These are phyloP conservation scores for Phortica variegata DNA, from an alignment of 1,140 invertebrate species.

Conservation along the genomic window DNA sequence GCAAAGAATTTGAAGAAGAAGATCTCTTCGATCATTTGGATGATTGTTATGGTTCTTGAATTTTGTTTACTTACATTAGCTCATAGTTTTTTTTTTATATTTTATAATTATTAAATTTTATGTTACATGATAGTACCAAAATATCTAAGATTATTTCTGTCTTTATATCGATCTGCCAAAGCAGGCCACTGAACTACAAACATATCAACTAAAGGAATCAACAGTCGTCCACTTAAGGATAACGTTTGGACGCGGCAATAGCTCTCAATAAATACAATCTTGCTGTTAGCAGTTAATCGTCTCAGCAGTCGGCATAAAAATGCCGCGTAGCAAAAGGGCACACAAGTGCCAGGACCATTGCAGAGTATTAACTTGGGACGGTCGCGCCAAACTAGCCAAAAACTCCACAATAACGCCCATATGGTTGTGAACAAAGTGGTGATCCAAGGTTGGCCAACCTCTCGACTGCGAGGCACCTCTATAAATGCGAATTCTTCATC, in stretches of 20 bases:
- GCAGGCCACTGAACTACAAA: slow-evolving; percentile 90
- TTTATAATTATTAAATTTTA: too few relatives aligned
- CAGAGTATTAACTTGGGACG: slow-evolving; percentile 80
- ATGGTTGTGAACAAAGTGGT: slow-evolving; percentile 78
- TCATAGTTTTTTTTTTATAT: too few relatives aligned
- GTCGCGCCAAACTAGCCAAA: slow-evolving; percentile 71
- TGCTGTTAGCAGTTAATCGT: slow-evolving; percentile 63
- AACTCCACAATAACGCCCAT: slow-evolving; percentile 66
- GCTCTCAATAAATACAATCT: slow-evolving; percentile 91
- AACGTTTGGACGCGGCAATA: slow-evolving; percentile 87
- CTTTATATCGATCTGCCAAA: slow-evolving; percentile 58
- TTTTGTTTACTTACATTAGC: too few relatives aligned
- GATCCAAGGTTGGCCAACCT: slow-evolving; percentile 84
- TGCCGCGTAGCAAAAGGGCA: slow-evolving; percentile 79
- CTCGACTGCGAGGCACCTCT: slow-evolving; percentile 78
- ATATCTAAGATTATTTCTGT: slow-evolving; percentile 65
- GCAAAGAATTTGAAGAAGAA: slow-evolving; percentile 57
- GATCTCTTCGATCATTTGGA: slow-evolving; percentile 66
- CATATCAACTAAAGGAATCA: slow-evolving; percentile 80
- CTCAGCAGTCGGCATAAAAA: slow-evolving; percentile 69
- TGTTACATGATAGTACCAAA: slow-evolving; percentile 62
- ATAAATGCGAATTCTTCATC: slow-evolving; percentile 58
- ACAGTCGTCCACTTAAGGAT: slow-evolving; percentile 85
- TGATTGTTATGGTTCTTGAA: slow-evolving; percentile 9
- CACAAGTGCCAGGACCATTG: slow-evolving; percentile 95